A percentile compares a stretch with the other conserved stretches of the same genome.
phyloP scores from a whole-genome alignment of 2,113 vertebrate genomes.

The Gymnobelideus leadbeateri region DNA sequence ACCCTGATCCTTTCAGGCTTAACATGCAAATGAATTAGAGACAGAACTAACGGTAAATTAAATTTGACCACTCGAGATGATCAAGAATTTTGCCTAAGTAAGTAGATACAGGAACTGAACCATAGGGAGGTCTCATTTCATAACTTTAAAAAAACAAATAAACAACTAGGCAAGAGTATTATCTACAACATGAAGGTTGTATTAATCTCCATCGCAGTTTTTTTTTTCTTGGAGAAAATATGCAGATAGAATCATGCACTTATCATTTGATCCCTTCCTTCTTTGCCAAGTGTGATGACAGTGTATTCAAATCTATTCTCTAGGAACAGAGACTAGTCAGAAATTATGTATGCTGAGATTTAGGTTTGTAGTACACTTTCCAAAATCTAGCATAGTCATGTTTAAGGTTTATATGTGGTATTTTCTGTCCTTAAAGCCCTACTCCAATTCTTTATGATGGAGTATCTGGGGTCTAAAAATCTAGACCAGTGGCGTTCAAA shows the following conservation, averaged over 20 bases:
- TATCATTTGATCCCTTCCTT: not conserved
- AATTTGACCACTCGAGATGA: constrained; percentile 28
- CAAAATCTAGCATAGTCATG: not conserved
- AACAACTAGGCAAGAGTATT: constrained; percentile 34
- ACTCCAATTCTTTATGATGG: not conserved
- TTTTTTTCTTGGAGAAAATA: not conserved
- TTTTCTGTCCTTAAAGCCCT: not conserved
- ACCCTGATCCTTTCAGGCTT: not conserved
- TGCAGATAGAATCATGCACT: not conserved
- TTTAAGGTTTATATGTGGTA: not conserved
- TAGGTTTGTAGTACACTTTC: not conserved
- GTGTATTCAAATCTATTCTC: not conserved
- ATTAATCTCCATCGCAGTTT: not conserved
- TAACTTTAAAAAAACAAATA: constrained; percentile 31
- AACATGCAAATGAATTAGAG: not conserved
- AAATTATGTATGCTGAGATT: not conserved
- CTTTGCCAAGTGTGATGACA: not conserved
- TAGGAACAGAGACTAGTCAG: not conserved
- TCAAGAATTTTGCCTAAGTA: constrained; percentile 9
- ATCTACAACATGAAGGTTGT: constrained; percentile 46
- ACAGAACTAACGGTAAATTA: not conserved
- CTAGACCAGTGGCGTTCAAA: not conserved
- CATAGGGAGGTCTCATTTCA: constrained; percentile 42
- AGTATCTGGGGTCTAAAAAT: not conserved
- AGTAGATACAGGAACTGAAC: constrained; percentile 21